A percentile compares a stretch with the other conserved stretches of the same genome.
phyloP scores from a whole-genome alignment of 2,113 vertebrate species.

The Xenopus laevis region DNA sequence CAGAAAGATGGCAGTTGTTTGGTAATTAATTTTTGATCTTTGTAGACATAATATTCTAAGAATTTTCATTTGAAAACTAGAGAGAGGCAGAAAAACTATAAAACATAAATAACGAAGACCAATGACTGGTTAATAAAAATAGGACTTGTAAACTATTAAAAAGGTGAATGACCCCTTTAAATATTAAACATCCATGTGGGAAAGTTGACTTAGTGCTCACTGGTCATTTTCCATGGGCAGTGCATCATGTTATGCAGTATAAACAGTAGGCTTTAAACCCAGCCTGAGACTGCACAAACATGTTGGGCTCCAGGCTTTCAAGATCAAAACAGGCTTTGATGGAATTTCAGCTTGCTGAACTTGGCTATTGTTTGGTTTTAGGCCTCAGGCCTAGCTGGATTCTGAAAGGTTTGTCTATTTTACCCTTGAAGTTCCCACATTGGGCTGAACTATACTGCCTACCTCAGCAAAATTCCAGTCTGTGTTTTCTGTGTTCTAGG shows the following conservation, averaged over 20 bases:
- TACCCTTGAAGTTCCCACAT: conserved; percentile 49
- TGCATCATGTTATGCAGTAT: conserved; percentile 36
- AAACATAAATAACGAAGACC: too few relatives aligned
- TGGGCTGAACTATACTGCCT: conserved; percentile 50
- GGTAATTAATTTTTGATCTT: too few relatives aligned
- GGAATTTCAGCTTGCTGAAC: conserved; percentile 38
- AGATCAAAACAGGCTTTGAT: conserved; percentile 52
- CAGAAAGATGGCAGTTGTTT: too few relatives aligned
- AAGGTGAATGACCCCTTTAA: too few relatives aligned
- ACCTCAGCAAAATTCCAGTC: conserved; percentile 54
- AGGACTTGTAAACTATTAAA: too few relatives aligned
- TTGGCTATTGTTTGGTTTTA: conserved; percentile 33
- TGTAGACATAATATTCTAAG: too few relatives aligned
- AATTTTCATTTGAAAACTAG: too few relatives aligned
- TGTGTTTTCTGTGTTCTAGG: conserved; percentile 48
- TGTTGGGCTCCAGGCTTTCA: conserved; percentile 45
- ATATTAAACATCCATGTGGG: too few relatives aligned
- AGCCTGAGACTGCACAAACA: conserved; percentile 49
- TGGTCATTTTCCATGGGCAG: conserved; percentile 5
- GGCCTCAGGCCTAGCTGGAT: conserved; percentile 42
- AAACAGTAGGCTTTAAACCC: conserved; percentile 50
- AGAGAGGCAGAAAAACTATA: too few relatives aligned
- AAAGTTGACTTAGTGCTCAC: too few relatives aligned
- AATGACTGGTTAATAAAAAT: too few relatives aligned
- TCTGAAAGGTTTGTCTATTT: conserved; percentile 48